These are phyloP conservation scores for Python bivittatus DNA, from an alignment of 2,113 vertebrate genomes.

Conservation along the genomic window DNA sequence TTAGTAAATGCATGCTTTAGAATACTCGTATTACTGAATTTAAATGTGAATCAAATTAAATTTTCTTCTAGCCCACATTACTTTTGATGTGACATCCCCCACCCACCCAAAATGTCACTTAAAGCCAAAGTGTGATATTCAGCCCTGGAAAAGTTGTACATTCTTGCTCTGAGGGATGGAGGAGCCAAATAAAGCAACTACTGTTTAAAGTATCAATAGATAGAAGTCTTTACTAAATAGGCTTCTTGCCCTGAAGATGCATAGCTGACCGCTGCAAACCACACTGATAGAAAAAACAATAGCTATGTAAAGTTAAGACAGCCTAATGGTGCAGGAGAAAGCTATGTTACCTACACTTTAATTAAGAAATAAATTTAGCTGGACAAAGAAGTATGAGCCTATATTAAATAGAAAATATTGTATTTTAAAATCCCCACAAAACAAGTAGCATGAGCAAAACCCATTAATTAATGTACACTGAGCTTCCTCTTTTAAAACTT, in stretches of 20 bases:
- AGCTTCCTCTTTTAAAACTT: conserved; percentile 42
- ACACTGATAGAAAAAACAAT: not conserved
- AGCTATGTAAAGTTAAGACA: not conserved
- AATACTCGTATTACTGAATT: not conserved
- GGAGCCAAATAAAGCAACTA: not conserved
- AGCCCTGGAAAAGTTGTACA: not conserved
- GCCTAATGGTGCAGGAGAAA: not conserved
- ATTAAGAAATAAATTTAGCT: not conserved
- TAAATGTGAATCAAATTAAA: not conserved
- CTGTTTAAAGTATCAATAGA: not conserved
- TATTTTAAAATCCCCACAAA: conserved; percentile 9
- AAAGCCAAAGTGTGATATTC: not conserved
- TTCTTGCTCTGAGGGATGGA: not conserved
- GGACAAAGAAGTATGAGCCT: conserved; percentile 30
- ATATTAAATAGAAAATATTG: conserved; percentile 43
- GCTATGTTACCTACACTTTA: not conserved
- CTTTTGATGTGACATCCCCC: not conserved
- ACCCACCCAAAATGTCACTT: not conserved
- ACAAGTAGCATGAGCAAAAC: conserved; percentile 32
- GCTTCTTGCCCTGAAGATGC: not conserved
- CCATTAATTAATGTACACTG: not conserved
- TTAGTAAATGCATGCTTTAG: not conserved
- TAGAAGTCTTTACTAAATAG: not conserved
- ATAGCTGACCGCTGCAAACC: fast-evolving
- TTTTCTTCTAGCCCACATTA: not conserved